phyloP scores from a whole-genome alignment of 2,113 vertebrate species.

The Epinephelus moara region DNA sequence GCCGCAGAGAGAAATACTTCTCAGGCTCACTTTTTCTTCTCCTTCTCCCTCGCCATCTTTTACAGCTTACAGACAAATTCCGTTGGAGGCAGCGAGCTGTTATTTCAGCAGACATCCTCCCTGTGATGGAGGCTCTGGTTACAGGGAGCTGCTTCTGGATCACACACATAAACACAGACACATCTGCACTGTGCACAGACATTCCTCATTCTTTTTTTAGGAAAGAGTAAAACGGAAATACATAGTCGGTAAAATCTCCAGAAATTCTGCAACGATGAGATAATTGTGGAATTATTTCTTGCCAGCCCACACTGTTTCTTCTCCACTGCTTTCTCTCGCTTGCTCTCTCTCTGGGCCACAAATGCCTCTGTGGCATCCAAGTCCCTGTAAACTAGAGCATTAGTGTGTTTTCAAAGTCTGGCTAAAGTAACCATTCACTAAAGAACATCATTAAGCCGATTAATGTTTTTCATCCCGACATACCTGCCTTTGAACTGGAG shows the following conservation, averaged over 20 bases:
- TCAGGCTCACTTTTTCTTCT: constrained; percentile 37
- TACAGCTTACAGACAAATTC: constrained; percentile 73
- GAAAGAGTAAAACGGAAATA: constrained; percentile 46
- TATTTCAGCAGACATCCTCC: constrained; percentile 71
- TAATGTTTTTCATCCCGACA: constrained; percentile 65
- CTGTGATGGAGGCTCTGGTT: constrained; percentile 73
- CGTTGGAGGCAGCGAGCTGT: constrained; percentile 63
- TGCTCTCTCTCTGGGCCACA: constrained; percentile 11
- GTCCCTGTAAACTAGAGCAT: constrained; percentile 26
- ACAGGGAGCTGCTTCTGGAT: constrained; percentile 61
- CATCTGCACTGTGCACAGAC: constrained; percentile 16
- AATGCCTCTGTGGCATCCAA: constrained; percentile 32
- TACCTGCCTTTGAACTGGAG: constrained; percentile 73
- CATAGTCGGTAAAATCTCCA: constrained; percentile 31
- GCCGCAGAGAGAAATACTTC: constrained; percentile 63
- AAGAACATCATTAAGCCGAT: constrained; percentile 67
- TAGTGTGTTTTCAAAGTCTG: constrained; percentile 46
- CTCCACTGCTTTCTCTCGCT: not conserved
- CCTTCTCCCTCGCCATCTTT: constrained; percentile 62
- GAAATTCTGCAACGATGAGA: constrained; percentile 61
- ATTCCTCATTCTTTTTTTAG: constrained; percentile 50
- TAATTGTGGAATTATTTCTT: constrained; percentile 44
- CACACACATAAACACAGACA: constrained; percentile 44
- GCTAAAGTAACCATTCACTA: constrained; percentile 40
- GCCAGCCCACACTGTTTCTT: constrained; percentile 13